A percentile compares a stretch with the other conserved stretches of the same genome.
phyloP scores from a whole-genome alignment of 2,113 vertebrate genomes.

The Osmerus eperlanus region DNA sequence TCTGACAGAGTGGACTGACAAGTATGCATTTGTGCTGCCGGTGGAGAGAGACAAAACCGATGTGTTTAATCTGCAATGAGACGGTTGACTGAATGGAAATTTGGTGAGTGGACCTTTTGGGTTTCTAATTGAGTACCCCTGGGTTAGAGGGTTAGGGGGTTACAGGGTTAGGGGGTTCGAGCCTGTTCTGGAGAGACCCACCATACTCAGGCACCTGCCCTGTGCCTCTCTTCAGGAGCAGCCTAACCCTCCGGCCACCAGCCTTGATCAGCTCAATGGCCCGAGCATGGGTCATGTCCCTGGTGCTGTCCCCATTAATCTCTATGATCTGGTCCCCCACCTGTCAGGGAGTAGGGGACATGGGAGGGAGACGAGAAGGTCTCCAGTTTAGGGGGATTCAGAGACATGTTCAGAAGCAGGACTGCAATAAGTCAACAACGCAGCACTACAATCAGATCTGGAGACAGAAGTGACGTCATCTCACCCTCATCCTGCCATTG shows the following conservation, averaged over 20 bases:
- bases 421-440: too few species aligned
- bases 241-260: constrained; percentile 88
- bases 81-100: too few species aligned
- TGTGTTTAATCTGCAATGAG: too few species aligned
- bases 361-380: neutral
- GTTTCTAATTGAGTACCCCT: too few species aligned
- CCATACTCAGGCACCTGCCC: constrained; percentile 98
- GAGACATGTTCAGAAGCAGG: constrained; percentile 9
- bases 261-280: constrained; percentile 99
- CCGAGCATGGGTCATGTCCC: constrained; percentile 97
- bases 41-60: too few species aligned
- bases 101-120: too few species aligned
- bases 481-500: constrained; percentile 97
- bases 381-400: neutral
- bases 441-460: too few species aligned
- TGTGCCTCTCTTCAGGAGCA: constrained; percentile 93
- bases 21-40: too few species aligned
- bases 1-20: too few species aligned
- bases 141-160: neutral
- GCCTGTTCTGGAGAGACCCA: constrained; percentile 69
- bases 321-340: constrained; percentile 99
- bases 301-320: constrained; percentile 98
- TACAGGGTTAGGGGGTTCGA: neutral
- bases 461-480: constrained; percentile 37
- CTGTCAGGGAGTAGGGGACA: constrained; percentile 64